These are phyloP conservation scores for Chrosomus eos DNA, from an alignment of 2,797 vertebrate species.

Conservation along the genomic window DNA sequence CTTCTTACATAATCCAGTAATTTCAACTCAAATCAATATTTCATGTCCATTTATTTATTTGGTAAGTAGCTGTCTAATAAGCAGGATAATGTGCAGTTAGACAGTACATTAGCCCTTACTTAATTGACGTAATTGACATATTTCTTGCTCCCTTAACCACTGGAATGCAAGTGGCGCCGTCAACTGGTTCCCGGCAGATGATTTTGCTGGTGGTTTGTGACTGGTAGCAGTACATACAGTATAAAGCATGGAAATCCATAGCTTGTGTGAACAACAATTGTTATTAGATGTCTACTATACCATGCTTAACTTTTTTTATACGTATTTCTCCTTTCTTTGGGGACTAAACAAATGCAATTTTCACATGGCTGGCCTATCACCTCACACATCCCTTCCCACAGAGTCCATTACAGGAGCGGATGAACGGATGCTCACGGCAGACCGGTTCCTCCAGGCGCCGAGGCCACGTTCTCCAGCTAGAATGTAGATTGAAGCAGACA, in stretches of 20 bases:
- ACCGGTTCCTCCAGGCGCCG: slow-evolving; percentile 86
- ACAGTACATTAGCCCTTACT: background rate
- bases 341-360: slow-evolving; percentile 63
- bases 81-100: background rate
- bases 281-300: slow-evolving; percentile 62
- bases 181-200: background rate
- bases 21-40: slow-evolving; percentile 2
- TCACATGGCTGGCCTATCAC: slow-evolving; percentile 67
- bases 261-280: slow-evolving; percentile 58
- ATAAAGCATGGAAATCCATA: slow-evolving; percentile 41
- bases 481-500: slow-evolving; percentile 90
- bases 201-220: background rate
- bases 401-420: slow-evolving; percentile 80
- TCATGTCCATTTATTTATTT: slow-evolving; percentile 3
- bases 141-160: background rate
- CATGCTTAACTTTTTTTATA: slow-evolving; percentile 47
- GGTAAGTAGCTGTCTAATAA: background rate
- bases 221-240: background rate
- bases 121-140: slow-evolving; percentile 2
- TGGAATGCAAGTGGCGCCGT: background rate
- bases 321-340: slow-evolving; percentile 49
- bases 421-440: slow-evolving; percentile 88
- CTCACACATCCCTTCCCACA: slow-evolving; percentile 70
- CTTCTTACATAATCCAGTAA: background rate
- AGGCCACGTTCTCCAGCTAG: slow-evolving; percentile 76